These are phyloP conservation scores for Chanos chanos DNA, from an alignment of 2,797 vertebrate genomes.

Conservation along the genomic window DNA sequence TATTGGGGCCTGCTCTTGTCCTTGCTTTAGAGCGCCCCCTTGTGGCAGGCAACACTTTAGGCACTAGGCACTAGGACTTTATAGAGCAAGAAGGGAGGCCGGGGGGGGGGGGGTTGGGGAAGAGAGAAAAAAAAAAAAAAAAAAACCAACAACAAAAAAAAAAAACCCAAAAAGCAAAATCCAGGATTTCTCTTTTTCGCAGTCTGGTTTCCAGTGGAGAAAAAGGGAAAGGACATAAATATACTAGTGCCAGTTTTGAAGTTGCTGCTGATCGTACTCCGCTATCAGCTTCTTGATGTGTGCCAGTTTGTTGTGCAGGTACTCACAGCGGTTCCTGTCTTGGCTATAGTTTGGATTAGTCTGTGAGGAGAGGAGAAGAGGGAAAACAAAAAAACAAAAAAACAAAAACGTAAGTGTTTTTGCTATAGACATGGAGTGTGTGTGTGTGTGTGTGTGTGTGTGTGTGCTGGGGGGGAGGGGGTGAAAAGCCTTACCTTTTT, in stretches of 20 bases:
- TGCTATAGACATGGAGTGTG: no score
- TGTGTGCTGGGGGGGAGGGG: neutral
- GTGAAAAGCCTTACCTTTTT: conserved; percentile 82
- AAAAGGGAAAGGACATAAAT: conserved; percentile 46
- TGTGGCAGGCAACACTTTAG: no score
- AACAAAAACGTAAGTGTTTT: neutral
- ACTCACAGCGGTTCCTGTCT: conserved; percentile 98
- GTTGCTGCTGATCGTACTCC: conserved; percentile 93
- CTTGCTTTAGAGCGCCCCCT: conserved; percentile 60
- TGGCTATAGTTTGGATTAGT: conserved; percentile 96
- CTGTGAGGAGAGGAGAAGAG: conserved; percentile 58
- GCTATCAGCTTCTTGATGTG: conserved; percentile 98
- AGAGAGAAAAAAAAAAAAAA: conserved; percentile 26
- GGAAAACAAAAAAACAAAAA: neutral
- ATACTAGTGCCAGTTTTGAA: conserved; percentile 77
- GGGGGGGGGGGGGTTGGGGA: neutral
- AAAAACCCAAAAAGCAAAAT: conserved; percentile 50
- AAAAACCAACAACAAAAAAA: conserved; percentile 49
- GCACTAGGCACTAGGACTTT: conserved; percentile 42
- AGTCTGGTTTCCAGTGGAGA: conserved; percentile 58
- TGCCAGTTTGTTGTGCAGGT: conserved; percentile 98
- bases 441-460: no score
- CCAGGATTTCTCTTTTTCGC: conserved; percentile 64
- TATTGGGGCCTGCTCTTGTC: conserved; percentile 54
- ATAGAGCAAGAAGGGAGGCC: conserved; percentile 51